Percentiles rank a stretch among this genome's conserved stretches.
Conservation (phyloP, 2,888 invertebrate species). For the Tridacna gigas region DNA sequence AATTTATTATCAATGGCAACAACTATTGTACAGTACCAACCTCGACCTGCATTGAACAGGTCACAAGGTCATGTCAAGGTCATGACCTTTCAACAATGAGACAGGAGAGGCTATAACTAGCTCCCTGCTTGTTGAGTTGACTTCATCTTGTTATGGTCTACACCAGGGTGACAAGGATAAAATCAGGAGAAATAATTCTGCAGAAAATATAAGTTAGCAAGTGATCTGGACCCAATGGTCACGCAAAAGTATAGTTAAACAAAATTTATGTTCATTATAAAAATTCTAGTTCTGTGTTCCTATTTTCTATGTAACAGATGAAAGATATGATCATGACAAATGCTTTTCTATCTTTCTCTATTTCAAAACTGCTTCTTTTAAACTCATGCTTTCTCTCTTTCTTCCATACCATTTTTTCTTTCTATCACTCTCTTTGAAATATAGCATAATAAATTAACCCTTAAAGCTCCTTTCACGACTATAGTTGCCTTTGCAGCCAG, state of each 20-base stretch:
- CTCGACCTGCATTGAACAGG: slow-evolving; percentile 47
- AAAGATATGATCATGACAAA: too few species aligned
- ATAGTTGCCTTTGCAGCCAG: too few species aligned
- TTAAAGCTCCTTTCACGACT: too few species aligned
- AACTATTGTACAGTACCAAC: slow-evolving; percentile 41
- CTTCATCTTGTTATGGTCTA: slow-evolving; percentile 28
- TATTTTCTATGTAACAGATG: too few species aligned
- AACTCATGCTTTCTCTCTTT: too few species aligned
- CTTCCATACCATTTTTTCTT: too few species aligned
- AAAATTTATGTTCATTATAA: neutral
- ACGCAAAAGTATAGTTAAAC: slow-evolving; percentile 11
- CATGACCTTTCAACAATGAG: slow-evolving; percentile 44
- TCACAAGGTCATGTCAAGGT: slow-evolving; percentile 52
- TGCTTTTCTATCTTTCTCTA: too few species aligned
- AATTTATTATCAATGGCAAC: slow-evolving; percentile 9
- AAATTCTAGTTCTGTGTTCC: too few species aligned
- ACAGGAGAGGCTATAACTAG: slow-evolving; percentile 60
- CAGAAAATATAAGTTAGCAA: slow-evolving; percentile 60
- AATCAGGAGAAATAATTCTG: slow-evolving; percentile 53
- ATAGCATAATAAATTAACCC: too few species aligned
- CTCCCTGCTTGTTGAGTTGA: slow-evolving; percentile 42
- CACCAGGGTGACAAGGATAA: slow-evolving; percentile 51
- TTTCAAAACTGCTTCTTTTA: too few species aligned
- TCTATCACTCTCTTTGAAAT: too few species aligned
- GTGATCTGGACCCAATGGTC: slow-evolving; percentile 56